Conservation (phyloP, 37 sponge, comb jelly and placozoan species). For the Spongilla lacustris region DNA sequence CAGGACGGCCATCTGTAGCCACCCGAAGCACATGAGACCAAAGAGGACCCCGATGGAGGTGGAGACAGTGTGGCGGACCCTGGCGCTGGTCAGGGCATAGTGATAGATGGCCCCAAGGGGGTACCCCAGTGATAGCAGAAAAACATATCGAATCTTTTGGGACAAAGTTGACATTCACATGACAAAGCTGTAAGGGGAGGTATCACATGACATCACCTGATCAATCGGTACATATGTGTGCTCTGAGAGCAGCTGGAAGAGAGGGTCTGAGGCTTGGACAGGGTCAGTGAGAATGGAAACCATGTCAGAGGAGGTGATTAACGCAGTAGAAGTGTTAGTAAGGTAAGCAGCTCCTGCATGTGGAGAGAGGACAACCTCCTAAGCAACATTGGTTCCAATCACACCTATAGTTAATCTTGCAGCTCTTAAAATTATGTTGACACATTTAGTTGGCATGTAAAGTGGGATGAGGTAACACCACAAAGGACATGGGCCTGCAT, state of each 20-base stretch:
- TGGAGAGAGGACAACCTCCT: too few relatives aligned
- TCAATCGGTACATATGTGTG: neutral
- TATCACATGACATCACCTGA: neutral
- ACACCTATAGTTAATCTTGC: too few relatives aligned
- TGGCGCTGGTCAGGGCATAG: constrained; percentile 46
- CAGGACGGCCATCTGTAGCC: constrained; percentile 34
- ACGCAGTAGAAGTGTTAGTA: too few relatives aligned
- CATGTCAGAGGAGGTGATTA: neutral
- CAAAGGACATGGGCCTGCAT: too few relatives aligned
- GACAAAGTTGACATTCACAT: neutral
- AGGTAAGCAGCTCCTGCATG: too few relatives aligned
- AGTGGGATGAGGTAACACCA: too few relatives aligned
- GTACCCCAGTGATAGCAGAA: constrained; percentile 36
- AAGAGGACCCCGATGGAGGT: constrained; percentile 40
- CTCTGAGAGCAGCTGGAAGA: neutral
- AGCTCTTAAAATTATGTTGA: too few relatives aligned
- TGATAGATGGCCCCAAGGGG: constrained; percentile 49
- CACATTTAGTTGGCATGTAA: too few relatives aligned
- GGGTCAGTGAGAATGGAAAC: constrained; percentile 16
- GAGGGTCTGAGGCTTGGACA: neutral
- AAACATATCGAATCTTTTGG: constrained; percentile 55
- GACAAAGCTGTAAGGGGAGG: neutral
- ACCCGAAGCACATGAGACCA: constrained; percentile 63
- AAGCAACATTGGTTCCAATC: too few relatives aligned
- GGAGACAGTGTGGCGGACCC: constrained; percentile 36